Base-by-base conservation (phyloP, 2,797 vertebrate genomes). In the Parambassis ranga region DNA sequence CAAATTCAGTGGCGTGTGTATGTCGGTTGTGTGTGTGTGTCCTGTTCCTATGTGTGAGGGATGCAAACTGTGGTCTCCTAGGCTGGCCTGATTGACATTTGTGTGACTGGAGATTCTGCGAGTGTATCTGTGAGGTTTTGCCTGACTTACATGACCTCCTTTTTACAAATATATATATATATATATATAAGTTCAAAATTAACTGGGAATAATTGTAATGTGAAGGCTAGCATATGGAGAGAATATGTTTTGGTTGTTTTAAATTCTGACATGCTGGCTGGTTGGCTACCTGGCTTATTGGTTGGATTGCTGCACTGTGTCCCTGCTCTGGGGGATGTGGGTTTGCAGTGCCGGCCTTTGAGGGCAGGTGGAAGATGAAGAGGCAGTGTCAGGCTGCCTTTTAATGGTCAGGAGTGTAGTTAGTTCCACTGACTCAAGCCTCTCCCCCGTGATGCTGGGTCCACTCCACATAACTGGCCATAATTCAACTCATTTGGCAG, bases 401-500 rank as follows among this genome's bases (percentile, higher is more conserved):
- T 93, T 93, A 93, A 93, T 92, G 91, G 92, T 94, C 89, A 89
- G 90, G 86, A 92, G 79, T 90, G 83, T 91, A 88, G 88, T 90
- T 91, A 90, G 90, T 85, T 92, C 79, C 82, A 90, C 82, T 83
- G 84, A 89, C 90, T 93, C 87, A 81, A 88, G 73, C 82, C 85
- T 87, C 77, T 91, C 85, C 88, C 89, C 88, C 3, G 81, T 88
- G 90, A 91, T 81, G 73, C 84, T 43, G 62, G 80, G 87, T 90
- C 86, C 86, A 91, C 92, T 91, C 89, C 90, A 91, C 84, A 88
- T 92, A 92, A 92, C 91, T 90, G 89, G 90, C 84, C 85, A 92
- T 89, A 92, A 93, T 93, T 94, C 92, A 93, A 86, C 89, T 91
- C 87, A 87, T 88, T 91, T 93, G 92, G 90, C 92, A 93, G 90